Percentiles rank a stretch among this genome's conserved stretches.
Conservation (phyloP, 2,888 invertebrate species). For the Schizotus pectinicornis region DNA sequence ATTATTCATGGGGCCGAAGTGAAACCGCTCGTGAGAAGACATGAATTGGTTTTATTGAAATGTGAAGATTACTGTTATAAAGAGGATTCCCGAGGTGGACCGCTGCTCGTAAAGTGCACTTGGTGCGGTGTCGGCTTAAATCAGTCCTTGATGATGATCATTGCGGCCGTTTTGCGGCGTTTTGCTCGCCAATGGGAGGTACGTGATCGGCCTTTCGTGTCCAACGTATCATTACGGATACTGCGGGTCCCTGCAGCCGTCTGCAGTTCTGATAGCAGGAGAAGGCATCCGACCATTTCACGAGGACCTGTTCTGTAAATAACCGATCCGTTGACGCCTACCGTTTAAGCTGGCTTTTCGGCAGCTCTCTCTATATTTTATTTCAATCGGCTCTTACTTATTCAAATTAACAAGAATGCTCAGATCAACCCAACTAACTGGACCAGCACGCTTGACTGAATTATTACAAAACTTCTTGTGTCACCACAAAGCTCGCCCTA, state of each 20-base stretch:
- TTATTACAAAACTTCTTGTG: background rate
- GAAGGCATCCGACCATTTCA: slow-evolving; percentile 14
- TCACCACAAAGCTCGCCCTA: background rate
- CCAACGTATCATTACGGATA: slow-evolving; percentile 18
- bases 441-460: background rate
- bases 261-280: slow-evolving; percentile 1
- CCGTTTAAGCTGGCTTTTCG: slow-evolving; percentile 11
- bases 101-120: too few species aligned
- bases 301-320: slow-evolving; percentile 10
- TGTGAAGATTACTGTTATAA: too few species aligned
- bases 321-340: slow-evolving; percentile 21
- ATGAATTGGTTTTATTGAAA: too few species aligned
- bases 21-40: background rate
- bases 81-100: too few species aligned
- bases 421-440: slow-evolving; percentile 18
- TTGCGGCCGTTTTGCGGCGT: slow-evolving; percentile 7
- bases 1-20: slow-evolving; percentile 24
- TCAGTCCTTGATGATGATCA: slow-evolving; percentile 4
- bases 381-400: slow-evolving; percentile 24
- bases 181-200: slow-evolving; percentile 11
- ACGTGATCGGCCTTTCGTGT: slow-evolving; percentile 16
- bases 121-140: too few species aligned
- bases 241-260: slow-evolving; percentile 5
- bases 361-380: slow-evolving; percentile 20
- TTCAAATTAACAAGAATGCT: slow-evolving; percentile 30